A percentile compares a stretch with the other conserved stretches of the same genome.
Conservation (phyloP, 2,113 vertebrate species). For the Psophia crepitans region DNA sequence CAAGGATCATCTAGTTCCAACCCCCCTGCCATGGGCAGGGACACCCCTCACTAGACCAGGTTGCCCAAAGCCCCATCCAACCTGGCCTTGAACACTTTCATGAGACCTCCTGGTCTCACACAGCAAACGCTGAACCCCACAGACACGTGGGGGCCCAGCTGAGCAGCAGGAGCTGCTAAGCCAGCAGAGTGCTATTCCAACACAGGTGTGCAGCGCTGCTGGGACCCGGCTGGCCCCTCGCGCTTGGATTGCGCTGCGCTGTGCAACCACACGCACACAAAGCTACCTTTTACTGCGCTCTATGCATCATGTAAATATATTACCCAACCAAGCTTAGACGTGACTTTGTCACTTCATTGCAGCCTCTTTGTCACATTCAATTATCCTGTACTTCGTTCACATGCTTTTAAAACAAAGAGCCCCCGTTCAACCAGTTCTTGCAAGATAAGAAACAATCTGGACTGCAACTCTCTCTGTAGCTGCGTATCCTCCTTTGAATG, state of each 20-base stretch:
- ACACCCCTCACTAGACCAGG: too few relatives aligned
- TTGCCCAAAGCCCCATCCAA: too few relatives aligned
- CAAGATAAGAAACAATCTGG: not conserved
- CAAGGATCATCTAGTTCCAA: too few relatives aligned
- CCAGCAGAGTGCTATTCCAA: not conserved
- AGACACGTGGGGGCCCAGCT: not conserved
- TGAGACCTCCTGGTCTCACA: not conserved
- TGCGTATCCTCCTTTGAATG: not conserved
- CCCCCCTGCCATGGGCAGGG: too few relatives aligned
- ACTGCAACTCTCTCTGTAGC: not conserved
- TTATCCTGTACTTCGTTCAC: not conserved
- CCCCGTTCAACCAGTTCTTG: not conserved
- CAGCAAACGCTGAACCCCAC: not conserved
- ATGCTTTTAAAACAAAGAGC: not conserved
- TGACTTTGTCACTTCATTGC: not conserved
- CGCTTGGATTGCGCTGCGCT: not conserved
- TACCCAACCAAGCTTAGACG: not conserved
- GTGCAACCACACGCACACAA: not conserved
- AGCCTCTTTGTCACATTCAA: not conserved
- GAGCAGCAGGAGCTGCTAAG: not conserved
- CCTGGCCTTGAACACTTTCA: too few relatives aligned
- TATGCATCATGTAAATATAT: not conserved
- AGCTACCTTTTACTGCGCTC: not conserved
- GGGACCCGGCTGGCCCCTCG: not conserved
- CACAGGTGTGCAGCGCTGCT: rapidly evolving